phyloP scores from a whole-genome alignment of 64 coral and sea anemone genomes.

The Astreopora myriophthalma region DNA sequence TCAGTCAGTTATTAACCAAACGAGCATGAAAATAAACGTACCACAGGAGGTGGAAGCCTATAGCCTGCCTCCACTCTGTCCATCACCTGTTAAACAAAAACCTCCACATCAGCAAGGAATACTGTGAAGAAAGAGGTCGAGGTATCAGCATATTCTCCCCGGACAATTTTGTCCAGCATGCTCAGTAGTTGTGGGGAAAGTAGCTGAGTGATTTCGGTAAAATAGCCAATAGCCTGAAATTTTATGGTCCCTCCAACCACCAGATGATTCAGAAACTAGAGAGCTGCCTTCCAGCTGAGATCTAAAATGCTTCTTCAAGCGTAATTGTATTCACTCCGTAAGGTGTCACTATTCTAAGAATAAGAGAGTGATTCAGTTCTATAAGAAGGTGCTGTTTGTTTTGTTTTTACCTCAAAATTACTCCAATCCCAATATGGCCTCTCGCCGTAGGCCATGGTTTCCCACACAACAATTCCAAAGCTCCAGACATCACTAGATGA shows the following conservation, averaged over 20 bases:
- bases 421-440: constrained; percentile 93
- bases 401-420: constrained; percentile 77
- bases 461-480: constrained; percentile 91
- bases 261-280: no score
- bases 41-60: constrained; percentile 78
- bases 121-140: background rate
- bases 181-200: no score
- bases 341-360: no score
- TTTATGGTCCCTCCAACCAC: no score
- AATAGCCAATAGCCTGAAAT: no score
- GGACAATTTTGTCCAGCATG: no score
- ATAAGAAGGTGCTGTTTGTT: background rate
- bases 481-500: constrained; percentile 95
- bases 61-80: constrained; percentile 83
- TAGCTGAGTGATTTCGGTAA: no score
- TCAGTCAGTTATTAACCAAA: background rate
- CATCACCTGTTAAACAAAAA: constrained; percentile 68
- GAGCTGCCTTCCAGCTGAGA: no score
- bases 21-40: constrained; percentile 34
- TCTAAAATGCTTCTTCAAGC: no score
- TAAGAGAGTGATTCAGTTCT: no score
- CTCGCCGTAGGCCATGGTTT: constrained; percentile 84
- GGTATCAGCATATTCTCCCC: no score
- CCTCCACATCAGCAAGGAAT: background rate
- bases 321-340: no score